These are phyloP conservation scores for Syrmaticus mikado DNA, from an alignment of 2,113 vertebrate genomes.

Conservation along the genomic window DNA sequence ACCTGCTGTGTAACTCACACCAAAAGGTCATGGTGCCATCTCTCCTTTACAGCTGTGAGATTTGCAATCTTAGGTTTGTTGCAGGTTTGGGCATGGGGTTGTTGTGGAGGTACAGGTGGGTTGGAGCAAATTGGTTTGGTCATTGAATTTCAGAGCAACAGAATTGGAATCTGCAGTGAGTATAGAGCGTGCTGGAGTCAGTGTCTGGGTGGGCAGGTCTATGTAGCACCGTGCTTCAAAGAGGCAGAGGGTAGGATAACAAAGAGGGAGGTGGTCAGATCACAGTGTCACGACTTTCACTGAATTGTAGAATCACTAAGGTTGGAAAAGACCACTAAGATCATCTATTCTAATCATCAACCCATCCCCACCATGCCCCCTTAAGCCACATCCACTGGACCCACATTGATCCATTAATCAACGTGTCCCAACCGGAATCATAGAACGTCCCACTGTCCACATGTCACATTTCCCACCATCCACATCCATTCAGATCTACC, in stretches of 20 bases:
- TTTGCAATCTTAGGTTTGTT: background rate
- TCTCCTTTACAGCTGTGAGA: background rate
- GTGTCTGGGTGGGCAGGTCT: background rate
- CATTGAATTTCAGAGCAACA: background rate
- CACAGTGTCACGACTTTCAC: background rate
- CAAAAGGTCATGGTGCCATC: background rate
- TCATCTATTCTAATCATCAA: no score
- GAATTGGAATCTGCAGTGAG: background rate
- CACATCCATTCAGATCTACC: background rate
- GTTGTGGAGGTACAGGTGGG: background rate
- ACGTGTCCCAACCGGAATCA: fast-evolving
- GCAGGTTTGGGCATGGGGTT: background rate
- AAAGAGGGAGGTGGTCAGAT: background rate
- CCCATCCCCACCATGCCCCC: no score
- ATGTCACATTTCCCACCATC: background rate
- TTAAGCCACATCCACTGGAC: background rate
- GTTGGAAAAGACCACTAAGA: no score
- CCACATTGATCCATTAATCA: fast-evolving
- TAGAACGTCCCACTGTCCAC: background rate
- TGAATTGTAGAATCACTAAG: no score
- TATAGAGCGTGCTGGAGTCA: background rate
- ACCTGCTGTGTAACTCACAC: background rate
- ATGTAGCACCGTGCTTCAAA: background rate
- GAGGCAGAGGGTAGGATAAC: no score
- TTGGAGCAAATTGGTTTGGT: background rate